Conservation (phyloP, 1,140 invertebrate genomes). For the Argopecten irradians region DNA sequence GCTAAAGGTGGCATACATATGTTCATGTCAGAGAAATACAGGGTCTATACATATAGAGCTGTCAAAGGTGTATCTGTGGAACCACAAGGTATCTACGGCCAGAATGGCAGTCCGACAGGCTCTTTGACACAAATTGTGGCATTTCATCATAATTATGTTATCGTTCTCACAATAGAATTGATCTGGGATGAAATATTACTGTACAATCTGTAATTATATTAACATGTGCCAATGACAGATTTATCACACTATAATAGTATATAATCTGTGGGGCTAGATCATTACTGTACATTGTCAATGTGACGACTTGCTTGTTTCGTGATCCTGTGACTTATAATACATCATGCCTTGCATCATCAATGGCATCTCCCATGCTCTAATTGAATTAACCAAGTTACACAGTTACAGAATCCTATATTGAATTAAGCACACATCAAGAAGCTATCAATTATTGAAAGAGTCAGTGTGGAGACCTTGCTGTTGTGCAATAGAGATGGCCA, state of each 20-base stretch:
- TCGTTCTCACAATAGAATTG: background rate
- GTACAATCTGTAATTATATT: background rate
- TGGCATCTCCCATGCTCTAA: background rate
- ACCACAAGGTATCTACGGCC: background rate
- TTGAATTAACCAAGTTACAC: background rate
- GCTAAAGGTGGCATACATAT: background rate
- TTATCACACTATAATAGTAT: background rate
- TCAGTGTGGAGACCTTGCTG: too few species aligned
- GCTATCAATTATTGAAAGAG: too few species aligned
- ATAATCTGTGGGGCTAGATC: background rate
- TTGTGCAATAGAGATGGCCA: too few species aligned
- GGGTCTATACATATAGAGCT: background rate
- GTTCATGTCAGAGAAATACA: background rate
- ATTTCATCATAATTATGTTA: conserved; percentile 12
- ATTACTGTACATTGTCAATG: background rate
- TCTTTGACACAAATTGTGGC: background rate
- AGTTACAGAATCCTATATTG: background rate
- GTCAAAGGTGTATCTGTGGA: background rate
- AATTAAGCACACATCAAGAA: background rate
- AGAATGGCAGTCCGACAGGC: background rate
- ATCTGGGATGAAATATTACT: background rate
- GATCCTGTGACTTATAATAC: background rate
- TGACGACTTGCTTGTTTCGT: background rate
- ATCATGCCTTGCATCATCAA: background rate
- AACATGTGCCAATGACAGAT: background rate